Evolutionary conservation across 1,140 invertebrate genomes (phyloP), one percentile per base, ranked within the genome.

Genomic region (Lethrus apterus): DNA sequence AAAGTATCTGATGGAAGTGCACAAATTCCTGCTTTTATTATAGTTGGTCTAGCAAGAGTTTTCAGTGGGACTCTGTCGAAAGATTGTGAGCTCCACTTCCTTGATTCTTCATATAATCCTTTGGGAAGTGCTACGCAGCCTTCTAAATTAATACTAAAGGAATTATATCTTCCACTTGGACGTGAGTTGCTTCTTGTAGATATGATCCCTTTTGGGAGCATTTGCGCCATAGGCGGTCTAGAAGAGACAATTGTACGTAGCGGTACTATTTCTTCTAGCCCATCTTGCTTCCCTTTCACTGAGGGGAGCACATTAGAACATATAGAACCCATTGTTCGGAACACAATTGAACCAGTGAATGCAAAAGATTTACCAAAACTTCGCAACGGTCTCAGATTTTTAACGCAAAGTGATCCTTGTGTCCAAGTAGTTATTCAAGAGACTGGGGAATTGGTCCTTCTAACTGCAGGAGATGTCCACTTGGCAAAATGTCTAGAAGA

Each of bases 391-490:
- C 66, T 95, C 19, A 80, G 80, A 55, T 64, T 93, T 15, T 68
- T 95, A 11, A 92, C 93, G 66, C 90, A 97, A 69, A 88, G 94
- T 1, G 95, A 98, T 70, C 83, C 90, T 1, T 93, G 91, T 70
- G 92, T 95, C 0, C 78, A 92, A 63, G 86, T 95, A 2, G 71
- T 87, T 4, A 72, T 95, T 8, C 90, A 95, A 70, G 89, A 96
- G 60, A 94, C 83, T 5, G 97, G 97, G 0, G 94, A 99, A 67
- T 84, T 96, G 63, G 89, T 99, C 1, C 72, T 99, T n/a, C 79
- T 91, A 2, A 97, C 95, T 0, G 87, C 94, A 5, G 97, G 97
- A 0, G 94, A 99, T 73, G 90, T 99, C 4, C 97, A 99, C 72
- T 72, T 99, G 23, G 88, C 98, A 64, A 83, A 93, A 56, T 99